These are phyloP conservation scores for Mastacembelus armatus DNA, from an alignment of 2,797 vertebrate genomes.

Conservation along the genomic window DNA sequence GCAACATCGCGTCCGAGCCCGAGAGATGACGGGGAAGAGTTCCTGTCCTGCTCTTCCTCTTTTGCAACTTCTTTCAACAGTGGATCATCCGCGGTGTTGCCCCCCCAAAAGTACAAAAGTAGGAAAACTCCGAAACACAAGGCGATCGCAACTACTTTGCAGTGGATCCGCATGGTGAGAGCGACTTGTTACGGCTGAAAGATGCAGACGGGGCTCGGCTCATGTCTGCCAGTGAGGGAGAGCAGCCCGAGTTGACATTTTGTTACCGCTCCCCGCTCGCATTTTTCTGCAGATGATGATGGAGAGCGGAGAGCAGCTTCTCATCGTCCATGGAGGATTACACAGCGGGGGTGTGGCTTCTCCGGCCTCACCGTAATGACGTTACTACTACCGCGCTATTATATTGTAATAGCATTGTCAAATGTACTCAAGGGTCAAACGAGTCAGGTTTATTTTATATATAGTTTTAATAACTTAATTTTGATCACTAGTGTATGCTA, in stretches of 20 bases:
- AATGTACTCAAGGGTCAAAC: too few species aligned
- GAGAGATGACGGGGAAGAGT: constrained; percentile 51
- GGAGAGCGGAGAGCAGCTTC: constrained; percentile 66
- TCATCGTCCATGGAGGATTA: constrained; percentile 69
- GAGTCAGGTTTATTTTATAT: not conserved
- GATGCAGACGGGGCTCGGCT: constrained; percentile 55
- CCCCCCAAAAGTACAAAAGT: constrained; percentile 87
- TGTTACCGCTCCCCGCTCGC: constrained; percentile 70
- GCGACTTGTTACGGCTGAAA: constrained; percentile 56
- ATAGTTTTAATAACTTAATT: too few species aligned
- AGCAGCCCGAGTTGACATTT: constrained; percentile 64
- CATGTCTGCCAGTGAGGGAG: constrained; percentile 70
- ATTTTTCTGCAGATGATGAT: constrained; percentile 77
- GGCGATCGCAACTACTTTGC: constrained; percentile 79
- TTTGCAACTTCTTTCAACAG: constrained; percentile 72
- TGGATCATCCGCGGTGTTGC: constrained; percentile 80
- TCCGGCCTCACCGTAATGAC: constrained; percentile 71
- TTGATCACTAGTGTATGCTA: too few species aligned
- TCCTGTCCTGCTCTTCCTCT: constrained; percentile 39
- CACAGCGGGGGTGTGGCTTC: constrained; percentile 73
- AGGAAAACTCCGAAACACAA: constrained; percentile 85
- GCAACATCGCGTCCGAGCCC: constrained; percentile 52
- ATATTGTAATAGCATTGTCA: not conserved
- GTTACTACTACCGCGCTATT: not conserved
- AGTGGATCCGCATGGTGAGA: constrained; percentile 84